Conservation (phyloP, 1,140 invertebrate species). For the Drosophila mayri region DNA sequence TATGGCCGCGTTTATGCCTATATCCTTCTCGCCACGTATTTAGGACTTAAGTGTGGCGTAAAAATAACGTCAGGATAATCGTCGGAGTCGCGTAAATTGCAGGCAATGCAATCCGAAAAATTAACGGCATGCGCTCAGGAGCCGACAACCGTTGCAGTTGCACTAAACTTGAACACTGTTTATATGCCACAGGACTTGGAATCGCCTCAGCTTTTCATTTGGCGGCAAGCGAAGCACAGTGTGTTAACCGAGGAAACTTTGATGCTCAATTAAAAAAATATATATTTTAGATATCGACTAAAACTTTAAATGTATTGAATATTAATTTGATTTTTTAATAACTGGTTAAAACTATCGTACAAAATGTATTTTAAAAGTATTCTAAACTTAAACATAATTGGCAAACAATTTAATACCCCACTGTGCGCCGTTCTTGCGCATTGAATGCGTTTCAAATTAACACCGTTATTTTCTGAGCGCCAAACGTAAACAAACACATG, state of each 20-base stretch:
- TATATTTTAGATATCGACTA: no score
- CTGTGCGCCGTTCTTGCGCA: conserved; percentile 51
- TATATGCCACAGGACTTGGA: conserved; percentile 47
- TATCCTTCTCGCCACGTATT: not conserved
- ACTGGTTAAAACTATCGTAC: no score
- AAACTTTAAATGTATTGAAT: no score
- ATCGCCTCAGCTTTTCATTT: conserved; percentile 32
- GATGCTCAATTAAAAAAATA: not conserved
- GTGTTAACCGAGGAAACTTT: not conserved
- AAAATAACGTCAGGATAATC: conserved; percentile 17
- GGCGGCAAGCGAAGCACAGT: not conserved
- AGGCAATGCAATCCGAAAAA: conserved; percentile 10
- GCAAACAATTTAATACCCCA: not conserved
- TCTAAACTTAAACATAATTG: no score
- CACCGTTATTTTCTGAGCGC: conserved; percentile 25
- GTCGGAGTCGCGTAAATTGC: conserved; percentile 39
- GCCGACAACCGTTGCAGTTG: conserved; percentile 69
- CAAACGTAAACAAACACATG: conserved; percentile 14
- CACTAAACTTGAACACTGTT: conserved; percentile 60
- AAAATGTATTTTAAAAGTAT: no score
- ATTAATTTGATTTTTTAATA: no score
- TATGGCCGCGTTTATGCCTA: conserved; percentile 16
- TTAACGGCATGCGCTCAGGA: conserved; percentile 17
- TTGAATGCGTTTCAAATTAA: conserved; percentile 25
- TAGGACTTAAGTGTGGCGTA: conserved; percentile 12